Percentiles rank a stretch among this genome's conserved stretches.
Conservation (phyloP, 2,888 invertebrate genomes). For the Agrochola macilenta region DNA sequence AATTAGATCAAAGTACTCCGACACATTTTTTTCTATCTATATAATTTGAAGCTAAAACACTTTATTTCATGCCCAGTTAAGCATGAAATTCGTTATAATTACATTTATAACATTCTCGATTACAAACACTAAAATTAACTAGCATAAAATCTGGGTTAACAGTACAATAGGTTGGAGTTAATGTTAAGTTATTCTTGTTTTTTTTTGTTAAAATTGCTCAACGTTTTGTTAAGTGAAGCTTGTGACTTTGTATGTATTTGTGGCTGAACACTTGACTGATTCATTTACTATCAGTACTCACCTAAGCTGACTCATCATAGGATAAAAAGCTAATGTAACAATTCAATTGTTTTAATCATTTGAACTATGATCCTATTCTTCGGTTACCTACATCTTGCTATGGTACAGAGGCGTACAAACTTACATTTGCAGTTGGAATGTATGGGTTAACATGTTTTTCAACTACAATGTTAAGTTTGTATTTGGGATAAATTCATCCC, state of each 20-base stretch:
- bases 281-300: conserved; percentile 13
- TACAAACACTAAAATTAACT: conserved; percentile 32
- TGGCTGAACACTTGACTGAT: conserved; percentile 14
- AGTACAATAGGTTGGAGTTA: conserved; percentile 37
- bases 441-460: too few species aligned
- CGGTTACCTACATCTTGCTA: background rate
- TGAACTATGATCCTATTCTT: conserved; percentile 7
- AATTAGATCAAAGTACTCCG: background rate
- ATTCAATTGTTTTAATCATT: conserved; percentile 9
- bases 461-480: too few species aligned
- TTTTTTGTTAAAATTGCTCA: conserved; percentile 30
- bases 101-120: conserved; percentile 35
- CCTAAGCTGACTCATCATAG: background rate
- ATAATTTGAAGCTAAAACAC: conserved; percentile 21
- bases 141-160: conserved; percentile 50
- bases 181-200: background rate
- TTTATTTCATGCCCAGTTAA: conserved; percentile 20
- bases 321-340: background rate
- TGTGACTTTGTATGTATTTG: conserved; percentile 28
- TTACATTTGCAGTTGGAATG: too few species aligned
- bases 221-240: conserved; percentile 21
- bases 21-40: background rate
- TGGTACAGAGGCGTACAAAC: too few species aligned
- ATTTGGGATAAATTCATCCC: too few species aligned
- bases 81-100: conserved; percentile 53